Evolutionary conservation across 2,113 vertebrate genomes (phyloP).

Genomic region (Euleptes europaea): DNA sequence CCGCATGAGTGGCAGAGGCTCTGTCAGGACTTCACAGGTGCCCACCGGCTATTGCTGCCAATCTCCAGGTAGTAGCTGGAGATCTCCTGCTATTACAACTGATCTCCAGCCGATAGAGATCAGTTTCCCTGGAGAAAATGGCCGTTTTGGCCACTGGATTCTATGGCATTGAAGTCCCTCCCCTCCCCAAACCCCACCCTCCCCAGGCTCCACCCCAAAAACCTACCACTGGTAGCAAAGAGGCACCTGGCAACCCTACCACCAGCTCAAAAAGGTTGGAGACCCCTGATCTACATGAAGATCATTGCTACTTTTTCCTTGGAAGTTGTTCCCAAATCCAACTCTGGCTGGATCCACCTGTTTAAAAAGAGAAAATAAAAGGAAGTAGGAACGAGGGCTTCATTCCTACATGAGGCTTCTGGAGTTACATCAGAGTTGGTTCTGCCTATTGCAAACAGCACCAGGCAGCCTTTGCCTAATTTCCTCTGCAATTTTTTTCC

Average conservation of each 20-base stretch:
- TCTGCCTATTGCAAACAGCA: not conserved
- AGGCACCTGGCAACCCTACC: no score
- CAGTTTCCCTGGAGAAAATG: no score
- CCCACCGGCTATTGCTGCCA: no score
- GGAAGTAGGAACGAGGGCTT: not conserved
- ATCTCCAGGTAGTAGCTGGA: no score
- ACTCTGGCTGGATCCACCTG: not conserved
- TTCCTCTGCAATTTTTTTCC: conserved; percentile 18
- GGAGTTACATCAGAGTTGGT: not conserved
- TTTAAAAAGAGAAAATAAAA: not conserved
- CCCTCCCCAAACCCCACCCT: no score
- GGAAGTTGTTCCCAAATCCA: not conserved
- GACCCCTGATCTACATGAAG: not conserved
- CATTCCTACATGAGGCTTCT: not conserved
- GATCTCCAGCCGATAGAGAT: no score
- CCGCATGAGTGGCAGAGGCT: no score
- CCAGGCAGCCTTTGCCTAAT: not conserved
- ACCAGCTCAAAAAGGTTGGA: not conserved
- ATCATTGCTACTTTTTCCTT: conserved; percentile 14
- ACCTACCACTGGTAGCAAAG: no score
- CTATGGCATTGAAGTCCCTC: no score
- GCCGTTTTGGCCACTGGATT: no score
- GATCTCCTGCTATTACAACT: no score
- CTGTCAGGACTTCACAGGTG: not conserved
- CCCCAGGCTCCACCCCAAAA: no score